A percentile compares a stretch with the other conserved stretches of the same genome.
These are phyloP conservation scores for Cochlearius cochlearius DNA, from an alignment of 2,113 vertebrate genomes.

Conservation along the genomic window DNA sequence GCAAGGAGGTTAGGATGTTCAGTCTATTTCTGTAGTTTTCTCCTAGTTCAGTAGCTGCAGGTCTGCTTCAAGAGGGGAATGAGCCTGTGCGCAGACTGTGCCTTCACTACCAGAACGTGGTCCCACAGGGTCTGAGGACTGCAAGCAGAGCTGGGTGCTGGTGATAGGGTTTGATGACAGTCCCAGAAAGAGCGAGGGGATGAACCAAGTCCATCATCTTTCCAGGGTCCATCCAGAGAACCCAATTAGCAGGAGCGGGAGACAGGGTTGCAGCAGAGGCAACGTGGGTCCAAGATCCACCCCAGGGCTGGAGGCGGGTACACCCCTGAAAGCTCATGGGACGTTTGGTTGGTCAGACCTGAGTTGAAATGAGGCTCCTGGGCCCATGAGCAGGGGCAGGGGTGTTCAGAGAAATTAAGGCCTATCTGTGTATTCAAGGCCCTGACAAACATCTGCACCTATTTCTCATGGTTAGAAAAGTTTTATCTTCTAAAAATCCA, in stretches of 20 bases:
- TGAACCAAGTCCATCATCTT: background rate
- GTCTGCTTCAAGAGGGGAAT: background rate
- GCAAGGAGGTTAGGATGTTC: background rate
- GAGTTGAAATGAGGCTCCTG: background rate
- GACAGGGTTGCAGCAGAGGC: no score
- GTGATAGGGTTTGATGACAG: background rate
- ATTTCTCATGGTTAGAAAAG: background rate
- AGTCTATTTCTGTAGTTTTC: background rate
- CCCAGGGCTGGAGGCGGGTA: no score
- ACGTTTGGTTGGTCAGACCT: background rate
- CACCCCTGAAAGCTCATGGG: background rate
- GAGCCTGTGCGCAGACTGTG: background rate
- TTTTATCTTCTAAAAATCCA: background rate
- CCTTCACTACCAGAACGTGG: rapidly evolving
- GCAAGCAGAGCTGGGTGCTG: background rate
- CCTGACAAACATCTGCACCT: background rate
- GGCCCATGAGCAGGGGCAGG: rapidly evolving
- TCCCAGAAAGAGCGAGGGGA: background rate
- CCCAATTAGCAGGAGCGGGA: background rate
- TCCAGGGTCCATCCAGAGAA: background rate
- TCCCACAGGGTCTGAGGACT: background rate
- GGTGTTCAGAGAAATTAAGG: background rate
- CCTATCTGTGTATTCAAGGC: background rate
- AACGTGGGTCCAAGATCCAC: rapidly evolving
- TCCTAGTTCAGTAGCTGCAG: background rate